Percentiles rank a stretch among this genome's conserved stretches.
Evolutionary conservation across 1,140 invertebrate genomes (phyloP).

Genomic region (Centruroides sculpturatus): DNA sequence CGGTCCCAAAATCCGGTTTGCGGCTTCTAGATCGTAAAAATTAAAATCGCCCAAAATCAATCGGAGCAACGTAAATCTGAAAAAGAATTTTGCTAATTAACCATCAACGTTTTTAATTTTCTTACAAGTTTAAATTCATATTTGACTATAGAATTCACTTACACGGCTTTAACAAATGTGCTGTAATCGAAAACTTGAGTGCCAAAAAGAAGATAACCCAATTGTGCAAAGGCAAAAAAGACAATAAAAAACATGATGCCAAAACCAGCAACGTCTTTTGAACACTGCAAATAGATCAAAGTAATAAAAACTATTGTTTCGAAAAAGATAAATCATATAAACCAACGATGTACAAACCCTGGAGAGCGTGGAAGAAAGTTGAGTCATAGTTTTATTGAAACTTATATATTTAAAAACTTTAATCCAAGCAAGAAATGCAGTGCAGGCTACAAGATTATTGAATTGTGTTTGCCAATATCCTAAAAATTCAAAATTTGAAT

Average conservation of each 20-base stretch:
- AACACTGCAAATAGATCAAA: slow-evolving; percentile 37
- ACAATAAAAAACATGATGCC: slow-evolving; percentile 68
- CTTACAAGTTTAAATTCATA: neutral
- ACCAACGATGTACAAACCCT: slow-evolving; percentile 21
- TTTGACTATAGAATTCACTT: slow-evolving; percentile 11
- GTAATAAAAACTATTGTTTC: neutral
- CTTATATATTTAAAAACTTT: slow-evolving; percentile 51
- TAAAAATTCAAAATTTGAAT: slow-evolving; percentile 36
- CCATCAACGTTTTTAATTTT: too few species aligned
- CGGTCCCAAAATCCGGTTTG: slow-evolving; percentile 57
- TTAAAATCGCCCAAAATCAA: slow-evolving; percentile 68
- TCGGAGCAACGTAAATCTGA: slow-evolving; percentile 49
- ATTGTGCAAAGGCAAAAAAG: slow-evolving; percentile 59
- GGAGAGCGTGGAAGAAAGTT: slow-evolving; percentile 50
- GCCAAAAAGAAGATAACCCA: slow-evolving; percentile 53
- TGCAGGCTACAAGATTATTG: slow-evolving; percentile 39
- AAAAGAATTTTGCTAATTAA: neutral
- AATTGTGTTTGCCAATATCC: slow-evolving; percentile 39
- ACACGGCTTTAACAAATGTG: slow-evolving; percentile 24
- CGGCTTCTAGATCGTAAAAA: slow-evolving; percentile 50
- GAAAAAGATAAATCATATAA: slow-evolving; percentile 1
- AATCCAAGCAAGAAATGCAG: slow-evolving; percentile 45
- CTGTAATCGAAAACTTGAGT: slow-evolving; percentile 38
- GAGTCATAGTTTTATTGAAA: slow-evolving; percentile 64
- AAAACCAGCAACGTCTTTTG: slow-evolving; percentile 57